phyloP scores from a whole-genome alignment of 2,888 invertebrate species.

The Augochlorella aurata region DNA sequence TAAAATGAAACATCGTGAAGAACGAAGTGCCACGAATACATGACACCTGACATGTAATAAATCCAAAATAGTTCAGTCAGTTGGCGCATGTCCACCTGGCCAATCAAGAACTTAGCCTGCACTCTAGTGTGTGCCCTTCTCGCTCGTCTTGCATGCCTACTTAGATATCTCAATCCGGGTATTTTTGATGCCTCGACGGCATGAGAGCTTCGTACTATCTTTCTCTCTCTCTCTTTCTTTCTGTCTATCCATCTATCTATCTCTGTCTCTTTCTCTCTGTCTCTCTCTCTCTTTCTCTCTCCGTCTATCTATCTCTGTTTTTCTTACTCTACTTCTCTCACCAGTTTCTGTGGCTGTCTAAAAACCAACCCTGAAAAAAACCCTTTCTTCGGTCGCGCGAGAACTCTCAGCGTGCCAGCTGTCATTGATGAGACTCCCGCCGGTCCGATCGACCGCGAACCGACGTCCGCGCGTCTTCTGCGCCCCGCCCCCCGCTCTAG shows the following conservation, averaged over 20 bases:
- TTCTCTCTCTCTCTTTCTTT: conserved; percentile 26
- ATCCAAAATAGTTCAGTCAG: conserved; percentile 73
- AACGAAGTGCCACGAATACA: conserved; percentile 70
- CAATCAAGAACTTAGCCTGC: conserved; percentile 77
- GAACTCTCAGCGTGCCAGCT: conserved; percentile 58
- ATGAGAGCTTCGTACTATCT: conserved; percentile 65
- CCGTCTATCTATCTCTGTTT: conserved; percentile 25
- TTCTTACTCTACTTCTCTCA: conserved; percentile 29
- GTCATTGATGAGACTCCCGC: conserved; percentile 57
- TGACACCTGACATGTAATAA: conserved; percentile 65
- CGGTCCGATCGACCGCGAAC: conserved; percentile 41
- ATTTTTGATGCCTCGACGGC: conserved; percentile 60
- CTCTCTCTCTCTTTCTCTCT: conserved; percentile 25
- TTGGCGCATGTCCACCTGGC: conserved; percentile 80
- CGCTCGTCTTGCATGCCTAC: conserved; percentile 77
- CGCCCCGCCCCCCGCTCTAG: conserved; percentile 19
- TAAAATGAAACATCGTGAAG: conserved; percentile 62
- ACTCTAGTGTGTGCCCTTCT: conserved; percentile 79
- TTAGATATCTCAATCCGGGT: conserved; percentile 67
- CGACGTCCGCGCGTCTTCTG: conserved; percentile 43
- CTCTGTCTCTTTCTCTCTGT: conserved; percentile 29
- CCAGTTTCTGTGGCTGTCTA: conserved; percentile 26
- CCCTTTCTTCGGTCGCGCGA: conserved; percentile 53
- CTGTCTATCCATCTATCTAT: conserved; percentile 27
- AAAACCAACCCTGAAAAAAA: not conserved